Conservation (phyloP, 2,113 vertebrate genomes). For the Platysteira castanea region DNA sequence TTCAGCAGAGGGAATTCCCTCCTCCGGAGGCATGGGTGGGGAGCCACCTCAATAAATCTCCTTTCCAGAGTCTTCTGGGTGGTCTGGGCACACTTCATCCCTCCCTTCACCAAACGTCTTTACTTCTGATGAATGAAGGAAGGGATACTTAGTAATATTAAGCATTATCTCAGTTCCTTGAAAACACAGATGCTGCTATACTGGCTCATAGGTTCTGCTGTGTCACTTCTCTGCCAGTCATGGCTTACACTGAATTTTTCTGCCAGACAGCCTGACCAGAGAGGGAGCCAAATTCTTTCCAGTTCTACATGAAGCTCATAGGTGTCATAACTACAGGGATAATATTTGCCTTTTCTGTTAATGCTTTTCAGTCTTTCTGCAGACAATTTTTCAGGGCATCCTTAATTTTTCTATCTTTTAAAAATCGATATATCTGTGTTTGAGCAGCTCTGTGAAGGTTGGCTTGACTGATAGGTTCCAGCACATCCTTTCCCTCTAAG, state of each 20-base stretch:
- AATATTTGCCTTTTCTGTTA: not conserved
- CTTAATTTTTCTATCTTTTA: not conserved
- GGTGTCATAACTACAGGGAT: not conserved
- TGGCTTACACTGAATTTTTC: not conserved
- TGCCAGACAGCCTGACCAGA: not conserved
- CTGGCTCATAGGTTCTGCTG: not conserved
- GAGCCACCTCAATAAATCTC: not conserved
- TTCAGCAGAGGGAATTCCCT: not conserved
- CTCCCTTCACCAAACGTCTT: not conserved
- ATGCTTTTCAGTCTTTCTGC: not conserved
- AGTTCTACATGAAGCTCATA: not conserved
- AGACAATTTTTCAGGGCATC: not conserved
- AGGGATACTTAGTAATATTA: not conserved
- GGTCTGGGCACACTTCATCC: not conserved
- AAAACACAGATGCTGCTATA: not conserved
- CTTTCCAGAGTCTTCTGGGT: not conserved
- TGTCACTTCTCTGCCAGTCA: not conserved
- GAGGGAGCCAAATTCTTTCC: not conserved
- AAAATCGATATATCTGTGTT: not conserved
- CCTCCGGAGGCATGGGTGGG: fast-evolving
- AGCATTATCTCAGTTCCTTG: not conserved
- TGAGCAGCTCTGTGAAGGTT: not conserved
- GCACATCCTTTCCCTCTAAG: not conserved
- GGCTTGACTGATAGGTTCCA: not conserved
- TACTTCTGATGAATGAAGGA: not conserved